Conservation (phyloP, 2,797 vertebrate species). For the Manis pentadactyla region DNA sequence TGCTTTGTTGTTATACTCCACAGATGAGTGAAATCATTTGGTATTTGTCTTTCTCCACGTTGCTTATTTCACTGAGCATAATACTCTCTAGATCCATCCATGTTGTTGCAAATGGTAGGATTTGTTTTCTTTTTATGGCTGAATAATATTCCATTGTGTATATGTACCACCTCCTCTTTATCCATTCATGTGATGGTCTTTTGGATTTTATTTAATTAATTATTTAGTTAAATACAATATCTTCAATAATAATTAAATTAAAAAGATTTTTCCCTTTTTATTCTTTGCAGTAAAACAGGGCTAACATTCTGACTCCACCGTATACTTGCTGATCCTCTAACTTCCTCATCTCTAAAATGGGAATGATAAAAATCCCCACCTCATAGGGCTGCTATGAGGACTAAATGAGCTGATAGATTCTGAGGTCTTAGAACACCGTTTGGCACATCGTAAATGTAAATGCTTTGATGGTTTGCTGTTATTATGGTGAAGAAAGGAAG, state of each 20-base stretch:
- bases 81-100: no score
- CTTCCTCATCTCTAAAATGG: conserved; percentile 26
- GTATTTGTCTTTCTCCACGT: no score
- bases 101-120: no score
- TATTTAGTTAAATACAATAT: conserved; percentile 13
- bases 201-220: conserved; percentile 38
- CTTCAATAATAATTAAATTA: neutral
- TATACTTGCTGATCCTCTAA: neutral
- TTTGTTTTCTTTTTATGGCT: no score
- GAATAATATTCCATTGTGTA: no score
- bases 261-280: conserved; percentile 7
- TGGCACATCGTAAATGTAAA: neutral
- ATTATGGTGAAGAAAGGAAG: neutral
- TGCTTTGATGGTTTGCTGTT: neutral
- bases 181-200: neutral
- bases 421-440: neutral
- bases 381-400: neutral
- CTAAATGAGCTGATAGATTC: neutral
- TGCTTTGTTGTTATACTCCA: no score
- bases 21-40: no score
- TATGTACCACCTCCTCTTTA: no score
- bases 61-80: no score
- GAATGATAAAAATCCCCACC: neutral
- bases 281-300: neutral
- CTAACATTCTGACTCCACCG: neutral